Evolutionary conservation across 2,797 vertebrate species (phyloP).

Genomic region (Crocidura indochinensis): DNA sequence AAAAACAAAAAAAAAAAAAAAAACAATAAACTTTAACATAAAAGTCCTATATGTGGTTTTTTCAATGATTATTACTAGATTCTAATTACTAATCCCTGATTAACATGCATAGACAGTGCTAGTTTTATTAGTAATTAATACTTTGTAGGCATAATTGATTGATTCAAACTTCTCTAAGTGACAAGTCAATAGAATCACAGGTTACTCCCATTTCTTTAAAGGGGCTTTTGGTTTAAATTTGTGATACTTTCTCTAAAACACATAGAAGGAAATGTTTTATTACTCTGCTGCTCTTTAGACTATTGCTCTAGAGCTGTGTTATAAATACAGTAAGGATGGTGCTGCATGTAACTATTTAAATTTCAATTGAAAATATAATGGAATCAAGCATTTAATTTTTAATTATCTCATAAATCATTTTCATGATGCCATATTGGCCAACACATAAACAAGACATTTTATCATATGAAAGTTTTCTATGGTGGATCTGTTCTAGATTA

Average conservation of each 20-base stretch:
- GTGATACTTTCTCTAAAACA: neutral
- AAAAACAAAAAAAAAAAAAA: too few relatives aligned
- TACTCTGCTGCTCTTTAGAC: neutral
- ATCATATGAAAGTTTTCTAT: neutral
- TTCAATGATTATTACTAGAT: neutral
- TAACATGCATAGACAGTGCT: too few relatives aligned
- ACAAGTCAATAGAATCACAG: neutral
- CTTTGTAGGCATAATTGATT: neutral
- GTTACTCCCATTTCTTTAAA: constrained; percentile 7
- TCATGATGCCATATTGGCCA: neutral
- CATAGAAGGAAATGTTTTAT: constrained; percentile 3
- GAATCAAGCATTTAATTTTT: neutral
- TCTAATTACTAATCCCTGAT: neutral
- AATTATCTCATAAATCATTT: neutral
- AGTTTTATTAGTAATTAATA: too few relatives aligned
- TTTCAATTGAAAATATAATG: constrained; percentile 33
- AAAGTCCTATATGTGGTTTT: constrained; percentile 35
- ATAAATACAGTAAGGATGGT: neutral
- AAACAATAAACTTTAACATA: constrained; percentile 39
- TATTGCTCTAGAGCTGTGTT: neutral
- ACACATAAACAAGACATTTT: neutral
- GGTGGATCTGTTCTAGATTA: neutral
- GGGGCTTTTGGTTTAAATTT: constrained; percentile 44
- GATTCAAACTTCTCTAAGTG: neutral
- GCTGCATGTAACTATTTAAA: constrained; percentile 18